Evolutionary conservation across 2,113 vertebrate species (phyloP).

Genomic region (Phalacrocorax brasilianus): DNA sequence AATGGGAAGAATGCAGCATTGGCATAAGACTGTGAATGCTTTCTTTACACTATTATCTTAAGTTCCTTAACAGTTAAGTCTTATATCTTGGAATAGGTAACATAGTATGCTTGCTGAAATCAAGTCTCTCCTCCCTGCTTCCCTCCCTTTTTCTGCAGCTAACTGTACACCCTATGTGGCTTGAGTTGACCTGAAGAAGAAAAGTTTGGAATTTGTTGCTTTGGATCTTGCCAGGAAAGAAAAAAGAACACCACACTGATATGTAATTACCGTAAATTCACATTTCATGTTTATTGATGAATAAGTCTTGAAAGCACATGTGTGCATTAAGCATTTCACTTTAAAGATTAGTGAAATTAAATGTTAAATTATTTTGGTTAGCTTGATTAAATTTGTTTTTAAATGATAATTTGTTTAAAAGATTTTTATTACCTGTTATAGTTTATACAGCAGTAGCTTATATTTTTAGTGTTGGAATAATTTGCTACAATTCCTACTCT

Average conservation of each 20-base stretch:
- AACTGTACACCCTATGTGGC: background rate
- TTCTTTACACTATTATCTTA: background rate
- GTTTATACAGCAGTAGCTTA: constrained; percentile 11
- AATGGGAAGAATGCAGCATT: background rate
- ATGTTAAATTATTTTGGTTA: constrained; percentile 49
- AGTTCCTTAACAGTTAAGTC: background rate
- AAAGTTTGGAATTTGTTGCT: constrained; percentile 40
- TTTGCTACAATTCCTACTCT: background rate
- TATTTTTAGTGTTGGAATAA: constrained; percentile 11
- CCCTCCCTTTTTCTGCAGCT: background rate
- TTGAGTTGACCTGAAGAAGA: constrained; percentile 55
- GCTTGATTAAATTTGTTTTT: constrained; percentile 62
- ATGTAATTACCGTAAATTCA: constrained; percentile 37
- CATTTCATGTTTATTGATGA: constrained; percentile 23
- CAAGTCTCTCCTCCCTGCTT: background rate
- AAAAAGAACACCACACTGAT: background rate
- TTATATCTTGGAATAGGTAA: background rate
- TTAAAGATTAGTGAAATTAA: constrained; percentile 36
- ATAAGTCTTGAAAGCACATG: constrained; percentile 30
- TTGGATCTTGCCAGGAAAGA: constrained; percentile 44
- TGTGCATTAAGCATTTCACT: constrained; percentile 47
- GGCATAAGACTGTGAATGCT: background rate
- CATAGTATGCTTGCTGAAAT: background rate
- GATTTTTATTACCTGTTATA: constrained; percentile 52
- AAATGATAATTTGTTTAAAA: constrained; percentile 51